Evolutionary conservation across 2,888 invertebrate genomes (phyloP), one percentile per base, ranked within the genome.

Genomic region (Lomographa bimaculata): DNA sequence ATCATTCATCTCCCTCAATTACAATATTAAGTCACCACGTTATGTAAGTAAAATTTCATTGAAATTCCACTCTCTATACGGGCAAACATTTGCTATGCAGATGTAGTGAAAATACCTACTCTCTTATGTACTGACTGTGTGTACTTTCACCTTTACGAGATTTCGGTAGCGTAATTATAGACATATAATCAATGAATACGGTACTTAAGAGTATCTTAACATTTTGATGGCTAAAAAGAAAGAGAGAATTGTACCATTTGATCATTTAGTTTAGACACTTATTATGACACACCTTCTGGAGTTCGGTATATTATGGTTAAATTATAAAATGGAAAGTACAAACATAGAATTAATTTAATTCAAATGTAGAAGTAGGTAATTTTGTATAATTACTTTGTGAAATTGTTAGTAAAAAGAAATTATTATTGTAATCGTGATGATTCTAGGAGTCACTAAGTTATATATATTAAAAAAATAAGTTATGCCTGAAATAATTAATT

Each of bases 41-140:
- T 55, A 39, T 49, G 49, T 45, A 54, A 54, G 51, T 47, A 52
- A 55, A 33, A 50, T 53, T 52, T 32, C 36, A 43, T 51, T 60
- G 46, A 54, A 37, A 57, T 42, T 52, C 54, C 29, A 64, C 64
- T 62, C 66, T 63, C 57, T 54, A 65, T 63, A 48, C 68, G 62
- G 61, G 63, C 54, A 60, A 50, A 50, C 51, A 54, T 52, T 50
- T 55, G 37, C 52, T 52, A 57, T 50, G 54, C 46, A 60, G 64
- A 63, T 56, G 43, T 57, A 54, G 66, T 55, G 56, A 63, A 64
- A 64, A 66, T 62, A 54, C 43, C 50, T 45, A 40, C 46, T 38
- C 19, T 24, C 24, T 35, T 29, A 35, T 35, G 35, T 58, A 46
- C 51, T 52, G 49, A 23, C 42, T 53, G 37, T 44, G 49, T 48